Evolutionary conservation across 2,888 invertebrate species (phyloP).

Genomic region (Marasmarcha lunaedactyla): DNA sequence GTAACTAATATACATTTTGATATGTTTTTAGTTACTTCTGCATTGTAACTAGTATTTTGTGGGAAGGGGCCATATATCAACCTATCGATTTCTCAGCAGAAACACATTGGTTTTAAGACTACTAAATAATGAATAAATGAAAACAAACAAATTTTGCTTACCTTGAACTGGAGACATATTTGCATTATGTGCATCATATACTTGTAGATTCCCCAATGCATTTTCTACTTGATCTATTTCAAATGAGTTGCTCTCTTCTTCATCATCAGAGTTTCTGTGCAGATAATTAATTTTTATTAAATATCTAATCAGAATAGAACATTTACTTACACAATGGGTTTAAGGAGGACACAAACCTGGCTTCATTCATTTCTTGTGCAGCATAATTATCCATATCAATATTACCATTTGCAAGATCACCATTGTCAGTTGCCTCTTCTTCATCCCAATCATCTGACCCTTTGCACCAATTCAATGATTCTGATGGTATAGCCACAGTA

Average conservation of each 20-base stretch:
- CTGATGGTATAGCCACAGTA: conserved; percentile 38
- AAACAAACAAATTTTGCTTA: too few relatives aligned
- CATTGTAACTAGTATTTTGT: too few relatives aligned
- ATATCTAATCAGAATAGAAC: neutral
- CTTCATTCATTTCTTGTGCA: conserved; percentile 45
- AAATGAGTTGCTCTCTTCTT: conserved; percentile 72
- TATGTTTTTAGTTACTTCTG: too few relatives aligned
- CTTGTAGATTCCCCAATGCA: conserved; percentile 66
- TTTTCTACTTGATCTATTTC: conserved; percentile 68
- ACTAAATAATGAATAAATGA: too few relatives aligned
- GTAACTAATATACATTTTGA: too few relatives aligned
- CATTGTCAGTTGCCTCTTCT: conserved; percentile 37
- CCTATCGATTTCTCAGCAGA: too few relatives aligned
- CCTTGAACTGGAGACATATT: conserved; percentile 63
- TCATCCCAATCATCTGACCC: conserved; percentile 82
- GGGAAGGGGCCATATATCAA: too few relatives aligned
- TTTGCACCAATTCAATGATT: conserved; percentile 76
- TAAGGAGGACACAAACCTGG: conserved; percentile 37
- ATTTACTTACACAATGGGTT: neutral
- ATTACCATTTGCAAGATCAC: conserved; percentile 82
- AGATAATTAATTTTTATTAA: neutral
- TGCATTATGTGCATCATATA: conserved; percentile 69
- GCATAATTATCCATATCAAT: conserved; percentile 70
- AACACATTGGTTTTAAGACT: too few relatives aligned
- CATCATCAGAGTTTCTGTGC: conserved; percentile 65